Evolutionary conservation across 2,797 vertebrate species (phyloP).

Genomic region (Fistularia tabacaria): DNA sequence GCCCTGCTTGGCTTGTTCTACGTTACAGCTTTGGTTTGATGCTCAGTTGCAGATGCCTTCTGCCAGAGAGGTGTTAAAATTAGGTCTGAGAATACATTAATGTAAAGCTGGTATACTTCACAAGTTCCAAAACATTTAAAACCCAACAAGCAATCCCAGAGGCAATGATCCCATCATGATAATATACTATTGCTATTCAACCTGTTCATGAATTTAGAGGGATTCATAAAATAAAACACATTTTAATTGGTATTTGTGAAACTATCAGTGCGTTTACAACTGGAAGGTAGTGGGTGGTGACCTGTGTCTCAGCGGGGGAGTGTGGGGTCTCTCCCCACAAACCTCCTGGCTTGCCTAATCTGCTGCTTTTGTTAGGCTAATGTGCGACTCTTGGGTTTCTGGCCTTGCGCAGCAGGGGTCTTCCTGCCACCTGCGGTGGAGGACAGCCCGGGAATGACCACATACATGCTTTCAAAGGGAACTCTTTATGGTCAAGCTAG

Average conservation of each 20-base stretch:
- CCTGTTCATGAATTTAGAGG: too few species aligned
- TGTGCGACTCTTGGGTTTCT: slow-evolving; percentile 60
- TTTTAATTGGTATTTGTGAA: slow-evolving; percentile 5
- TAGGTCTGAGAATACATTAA: too few species aligned
- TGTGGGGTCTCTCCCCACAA: slow-evolving; percentile 28
- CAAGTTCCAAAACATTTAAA: too few species aligned
- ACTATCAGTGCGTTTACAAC: slow-evolving; percentile 5
- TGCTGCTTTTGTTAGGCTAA: slow-evolving; percentile 72
- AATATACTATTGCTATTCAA: too few species aligned
- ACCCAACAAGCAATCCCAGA: too few species aligned
- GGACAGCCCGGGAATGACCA: slow-evolving; percentile 47
- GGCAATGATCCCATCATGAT: too few species aligned
- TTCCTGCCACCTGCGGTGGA: slow-evolving; percentile 72
- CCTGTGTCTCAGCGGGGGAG: slow-evolving; percentile 12
- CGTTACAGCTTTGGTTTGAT: too few species aligned
- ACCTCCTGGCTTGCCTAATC: slow-evolving; percentile 45
- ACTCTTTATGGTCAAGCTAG: slow-evolving; percentile 43
- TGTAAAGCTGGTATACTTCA: too few species aligned
- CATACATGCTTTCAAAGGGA: slow-evolving; percentile 58
- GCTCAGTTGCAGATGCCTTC: too few species aligned
- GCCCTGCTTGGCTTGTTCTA: too few species aligned
- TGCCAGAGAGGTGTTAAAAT: too few species aligned
- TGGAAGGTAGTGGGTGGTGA: slow-evolving; percentile 11
- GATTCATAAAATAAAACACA: not conserved
- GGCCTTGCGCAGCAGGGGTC: slow-evolving; percentile 56